Evolutionary conservation across 1,140 invertebrate species (phyloP), one percentile per base, ranked within the genome.

Genomic region (Aphaenogaster ashmeadi): DNA sequence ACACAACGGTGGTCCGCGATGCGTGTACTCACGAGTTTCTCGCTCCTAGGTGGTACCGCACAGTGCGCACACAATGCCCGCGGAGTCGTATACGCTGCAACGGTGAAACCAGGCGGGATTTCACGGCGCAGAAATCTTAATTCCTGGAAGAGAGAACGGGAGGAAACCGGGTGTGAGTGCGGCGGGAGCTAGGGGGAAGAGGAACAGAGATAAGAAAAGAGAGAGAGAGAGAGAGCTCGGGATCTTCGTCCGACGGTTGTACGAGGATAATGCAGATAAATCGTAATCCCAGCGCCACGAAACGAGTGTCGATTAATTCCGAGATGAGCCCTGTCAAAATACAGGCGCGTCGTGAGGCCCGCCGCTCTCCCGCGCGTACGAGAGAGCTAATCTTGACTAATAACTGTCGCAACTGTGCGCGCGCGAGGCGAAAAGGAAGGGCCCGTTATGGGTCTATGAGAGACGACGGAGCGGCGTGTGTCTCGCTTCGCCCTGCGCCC

Each of bases 331-430:
- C 89, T 93, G 92, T 92, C 93, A 93, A 94, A 94, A 93, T 93
- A 94, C 91, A 93, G 91, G 88, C 89, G 90, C 87, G 75, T 52
- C 85, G 89, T 77, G 84, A 88, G 83, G 71, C 71, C 62, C 87
- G 78, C 75, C 88, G 89, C 89, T 91, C 91, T 90, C 91, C 84
- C 88, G 66, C 89, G 58, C 58, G 60, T 84, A 83, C 88, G 81
- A 81, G 80, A 87, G 58, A 80, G 91, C 91, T 95, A 95, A 95
- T 94, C 94, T 94, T 95, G 94, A 95, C 94, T 95, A 95, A 95
- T 95, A 94, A 94, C 93, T 93, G 92, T 94, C 93, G 90, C 92
- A 93, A 91, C 87, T 58, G 27, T 27, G 77, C 36, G 72, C 74
- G 74, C 52, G 62, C 67, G 38, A 90, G 81, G 71, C 66, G 50